Conservation (phyloP, 2,888 invertebrate species). For the Torymus aiolomorphi region DNA sequence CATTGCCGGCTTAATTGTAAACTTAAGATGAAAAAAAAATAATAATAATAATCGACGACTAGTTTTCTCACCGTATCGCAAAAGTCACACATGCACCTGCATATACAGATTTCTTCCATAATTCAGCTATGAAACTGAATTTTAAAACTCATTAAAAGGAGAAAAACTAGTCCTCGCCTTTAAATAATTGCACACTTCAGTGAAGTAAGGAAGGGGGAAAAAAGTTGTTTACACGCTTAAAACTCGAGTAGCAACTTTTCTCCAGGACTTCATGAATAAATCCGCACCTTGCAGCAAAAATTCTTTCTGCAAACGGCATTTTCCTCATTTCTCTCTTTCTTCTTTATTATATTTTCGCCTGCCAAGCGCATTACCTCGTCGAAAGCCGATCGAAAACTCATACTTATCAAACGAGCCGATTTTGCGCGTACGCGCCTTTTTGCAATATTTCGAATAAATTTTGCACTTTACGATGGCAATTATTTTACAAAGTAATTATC, state of each 20-base stretch:
- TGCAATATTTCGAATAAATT: too few species aligned
- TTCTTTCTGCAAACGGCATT: not conserved
- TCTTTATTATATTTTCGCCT: slow-evolving; percentile 5
- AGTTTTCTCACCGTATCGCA: too few species aligned
- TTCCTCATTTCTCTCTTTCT: slow-evolving; percentile 1
- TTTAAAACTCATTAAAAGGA: slow-evolving; percentile 5
- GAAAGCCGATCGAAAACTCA: too few species aligned
- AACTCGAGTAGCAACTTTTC: slow-evolving; percentile 49
- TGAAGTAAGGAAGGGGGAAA: not conserved
- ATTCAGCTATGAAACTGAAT: slow-evolving; percentile 24
- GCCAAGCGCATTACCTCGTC: too few species aligned
- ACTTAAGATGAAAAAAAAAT: too few species aligned
- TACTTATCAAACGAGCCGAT: too few species aligned
- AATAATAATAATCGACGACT: too few species aligned
- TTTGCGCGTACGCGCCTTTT: too few species aligned
- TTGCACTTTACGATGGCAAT: too few species aligned
- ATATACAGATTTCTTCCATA: not conserved
- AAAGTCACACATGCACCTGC: too few species aligned
- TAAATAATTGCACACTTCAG: slow-evolving; percentile 23
- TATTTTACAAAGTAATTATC: too few species aligned
- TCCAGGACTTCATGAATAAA: slow-evolving; percentile 29
- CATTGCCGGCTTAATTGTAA: too few species aligned
- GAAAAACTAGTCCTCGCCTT: slow-evolving; percentile 18
- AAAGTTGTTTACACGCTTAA: slow-evolving; percentile 24
- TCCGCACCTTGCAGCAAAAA: not conserved